A percentile compares a stretch with the other conserved stretches of the same genome.
These are phyloP conservation scores for Rhodinocichla rosea DNA, from an alignment of 2,113 vertebrate species.

Conservation along the genomic window DNA sequence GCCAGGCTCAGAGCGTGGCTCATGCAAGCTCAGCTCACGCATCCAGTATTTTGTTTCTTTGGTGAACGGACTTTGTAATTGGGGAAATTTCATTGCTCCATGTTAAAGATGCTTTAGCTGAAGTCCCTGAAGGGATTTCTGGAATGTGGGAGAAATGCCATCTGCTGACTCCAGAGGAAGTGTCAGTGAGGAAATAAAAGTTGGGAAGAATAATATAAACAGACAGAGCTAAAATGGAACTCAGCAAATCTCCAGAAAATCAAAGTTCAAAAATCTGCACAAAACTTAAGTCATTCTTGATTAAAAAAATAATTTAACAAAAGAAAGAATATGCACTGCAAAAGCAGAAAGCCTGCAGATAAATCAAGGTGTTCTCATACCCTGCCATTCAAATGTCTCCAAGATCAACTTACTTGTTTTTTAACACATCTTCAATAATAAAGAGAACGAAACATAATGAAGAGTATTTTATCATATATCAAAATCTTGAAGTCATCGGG, in stretches of 20 bases:
- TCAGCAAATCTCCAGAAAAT: neutral
- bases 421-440: neutral
- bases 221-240: neutral
- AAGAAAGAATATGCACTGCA: neutral
- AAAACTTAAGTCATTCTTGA: neutral
- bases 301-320: neutral
- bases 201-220: neutral
- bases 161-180: conserved; percentile 30
- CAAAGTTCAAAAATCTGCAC: neutral
- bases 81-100: neutral
- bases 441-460: neutral
- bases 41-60: neutral
- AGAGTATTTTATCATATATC: neutral
- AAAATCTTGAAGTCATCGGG: neutral
- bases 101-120: neutral
- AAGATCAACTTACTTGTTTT: neutral
- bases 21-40: neutral
- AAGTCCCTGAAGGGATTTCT: conserved; percentile 21
- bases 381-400: neutral
- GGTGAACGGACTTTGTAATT: neutral
- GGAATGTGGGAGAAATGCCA: neutral
- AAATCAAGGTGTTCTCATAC: neutral
- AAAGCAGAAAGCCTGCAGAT: neutral
- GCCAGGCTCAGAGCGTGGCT: neutral
- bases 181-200: conserved; percentile 17